phyloP scores from a whole-genome alignment of 2,113 vertebrate genomes.

The Thermophis baileyi region DNA sequence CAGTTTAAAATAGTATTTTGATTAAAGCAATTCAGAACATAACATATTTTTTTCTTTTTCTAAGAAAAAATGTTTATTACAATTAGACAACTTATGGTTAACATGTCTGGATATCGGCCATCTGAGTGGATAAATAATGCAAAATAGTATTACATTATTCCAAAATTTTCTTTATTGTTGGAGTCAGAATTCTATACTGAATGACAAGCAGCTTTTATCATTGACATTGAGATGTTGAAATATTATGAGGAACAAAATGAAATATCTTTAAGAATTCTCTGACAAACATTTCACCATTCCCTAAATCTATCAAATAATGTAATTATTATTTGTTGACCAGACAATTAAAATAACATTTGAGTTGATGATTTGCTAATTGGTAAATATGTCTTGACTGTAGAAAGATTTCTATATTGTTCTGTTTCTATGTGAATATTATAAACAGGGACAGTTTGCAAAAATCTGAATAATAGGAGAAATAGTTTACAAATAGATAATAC shows the following conservation, averaged over 20 bases:
- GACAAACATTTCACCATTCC: neutral
- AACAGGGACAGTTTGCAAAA: neutral
- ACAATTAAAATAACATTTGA: constrained; percentile 27
- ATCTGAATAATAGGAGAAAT: neutral
- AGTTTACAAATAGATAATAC: neutral
- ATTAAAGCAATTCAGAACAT: neutral
- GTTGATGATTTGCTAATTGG: constrained; percentile 35
- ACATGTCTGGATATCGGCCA: neutral
- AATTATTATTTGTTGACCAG: constrained; percentile 48
- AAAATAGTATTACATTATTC: neutral
- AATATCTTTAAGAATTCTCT: neutral
- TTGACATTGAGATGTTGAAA: neutral
- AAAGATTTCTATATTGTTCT: constrained; percentile 14
- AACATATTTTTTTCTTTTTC: neutral
- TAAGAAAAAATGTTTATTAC: neutral
- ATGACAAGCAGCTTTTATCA: neutral
- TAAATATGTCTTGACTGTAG: constrained; percentile 46
- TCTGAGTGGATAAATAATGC: neutral
- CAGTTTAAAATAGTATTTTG: neutral
- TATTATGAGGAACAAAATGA: neutral
- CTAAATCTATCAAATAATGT: constrained; percentile 22
- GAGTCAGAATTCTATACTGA: neutral
- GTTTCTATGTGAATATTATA: constrained; percentile 8
- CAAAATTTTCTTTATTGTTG: neutral
- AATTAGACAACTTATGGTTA: constrained; percentile 7